Evolutionary conservation across 2,797 vertebrate genomes (phyloP).

Genomic region (Crocodylus rhombifer): DNA sequence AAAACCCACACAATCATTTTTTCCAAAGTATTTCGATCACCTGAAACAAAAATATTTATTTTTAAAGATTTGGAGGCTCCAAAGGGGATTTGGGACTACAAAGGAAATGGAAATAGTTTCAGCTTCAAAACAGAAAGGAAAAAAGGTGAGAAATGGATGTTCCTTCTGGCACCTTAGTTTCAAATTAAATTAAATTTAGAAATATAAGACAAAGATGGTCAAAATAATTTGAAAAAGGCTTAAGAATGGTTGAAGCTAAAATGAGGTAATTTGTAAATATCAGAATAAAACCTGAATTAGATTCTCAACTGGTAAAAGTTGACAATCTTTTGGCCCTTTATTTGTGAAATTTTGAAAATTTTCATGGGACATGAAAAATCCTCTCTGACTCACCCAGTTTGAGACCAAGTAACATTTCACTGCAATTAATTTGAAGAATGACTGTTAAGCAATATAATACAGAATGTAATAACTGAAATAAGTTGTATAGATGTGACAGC

Average conservation of each 20-base stretch:
- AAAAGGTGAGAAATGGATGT: too few species aligned
- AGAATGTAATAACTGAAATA: constrained; percentile 27
- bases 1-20: neutral
- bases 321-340: too few species aligned
- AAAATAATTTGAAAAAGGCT: too few species aligned
- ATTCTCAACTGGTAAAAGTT: too few species aligned
- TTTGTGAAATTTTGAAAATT: neutral
- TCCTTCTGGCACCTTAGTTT: too few species aligned
- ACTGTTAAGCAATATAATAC: neutral
- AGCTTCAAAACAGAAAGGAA: neutral
- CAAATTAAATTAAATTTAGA: too few species aligned
- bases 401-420: neutral
- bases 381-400: neutral
- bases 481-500: constrained; percentile 14
- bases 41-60: neutral
- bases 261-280: too few species aligned
- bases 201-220: too few species aligned
- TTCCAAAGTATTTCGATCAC: neutral
- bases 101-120: neutral
- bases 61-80: neutral
- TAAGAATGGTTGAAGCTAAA: too few species aligned
- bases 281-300: too few species aligned
- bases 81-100: neutral
- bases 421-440: neutral
- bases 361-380: neutral